phyloP scores from a whole-genome alignment of 2,888 invertebrate species.

The Lycia hirtaria region DNA sequence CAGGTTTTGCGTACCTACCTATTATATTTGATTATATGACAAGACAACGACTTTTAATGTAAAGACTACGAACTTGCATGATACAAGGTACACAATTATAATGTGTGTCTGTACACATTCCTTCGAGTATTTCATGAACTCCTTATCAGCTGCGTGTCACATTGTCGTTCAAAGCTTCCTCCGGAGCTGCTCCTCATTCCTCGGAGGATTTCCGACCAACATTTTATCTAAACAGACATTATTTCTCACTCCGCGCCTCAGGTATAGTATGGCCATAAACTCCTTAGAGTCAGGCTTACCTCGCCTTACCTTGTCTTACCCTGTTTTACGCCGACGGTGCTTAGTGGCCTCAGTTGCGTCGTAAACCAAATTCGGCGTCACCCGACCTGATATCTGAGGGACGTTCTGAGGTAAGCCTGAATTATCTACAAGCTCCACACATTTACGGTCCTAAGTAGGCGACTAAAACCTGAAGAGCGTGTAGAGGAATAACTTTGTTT shows the following conservation, averaged over 20 bases:
- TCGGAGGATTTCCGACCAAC: background rate
- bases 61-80: too few species aligned
- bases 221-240: slow-evolving; percentile 22
- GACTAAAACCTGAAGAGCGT: background rate
- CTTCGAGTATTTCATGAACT: background rate
- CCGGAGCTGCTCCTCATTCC: background rate
- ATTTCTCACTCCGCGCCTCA: slow-evolving; percentile 15
- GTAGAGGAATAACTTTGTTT: background rate
- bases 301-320: slow-evolving; percentile 8
- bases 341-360: slow-evolving; percentile 11
- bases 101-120: too few species aligned
- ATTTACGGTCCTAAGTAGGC: background rate
- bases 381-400: slow-evolving; percentile 1
- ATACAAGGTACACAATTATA: too few species aligned
- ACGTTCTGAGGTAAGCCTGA: slow-evolving; percentile 1
- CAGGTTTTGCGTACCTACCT: too few species aligned
- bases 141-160: background rate
- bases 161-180: background rate
- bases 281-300: slow-evolving; percentile 14
- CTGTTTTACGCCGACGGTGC: slow-evolving; percentile 17
- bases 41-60: too few species aligned
- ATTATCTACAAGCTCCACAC: background rate
- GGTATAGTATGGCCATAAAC: slow-evolving; percentile 11
- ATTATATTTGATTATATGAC: too few species aligned
- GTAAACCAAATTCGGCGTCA: slow-evolving; percentile 25